Conservation (phyloP, 2,888 invertebrate genomes). For the Agonopterix heracliana region DNA sequence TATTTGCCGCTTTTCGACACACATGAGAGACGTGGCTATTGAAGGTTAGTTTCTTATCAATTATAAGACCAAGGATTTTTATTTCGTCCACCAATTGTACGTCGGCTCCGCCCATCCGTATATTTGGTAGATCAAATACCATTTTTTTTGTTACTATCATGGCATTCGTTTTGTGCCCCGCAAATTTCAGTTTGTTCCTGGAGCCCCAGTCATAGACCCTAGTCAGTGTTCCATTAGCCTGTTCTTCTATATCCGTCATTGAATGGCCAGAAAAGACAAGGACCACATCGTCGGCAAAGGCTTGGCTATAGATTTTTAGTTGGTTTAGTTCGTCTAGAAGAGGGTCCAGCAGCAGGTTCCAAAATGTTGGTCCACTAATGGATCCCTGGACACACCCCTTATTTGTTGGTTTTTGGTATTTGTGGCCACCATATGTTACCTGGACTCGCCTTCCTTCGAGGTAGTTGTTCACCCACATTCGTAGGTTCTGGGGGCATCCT, state of each 20-base stretch:
- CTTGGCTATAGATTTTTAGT: neutral
- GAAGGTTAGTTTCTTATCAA: no score
- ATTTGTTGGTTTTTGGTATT: neutral
- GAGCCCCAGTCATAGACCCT: neutral
- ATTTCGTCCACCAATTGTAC: neutral
- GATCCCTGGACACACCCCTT: slow-evolving; percentile 7
- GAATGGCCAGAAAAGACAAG: neutral
- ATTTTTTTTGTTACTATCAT: neutral
- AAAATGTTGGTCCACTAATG: slow-evolving; percentile 6
- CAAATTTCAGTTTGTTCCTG: neutral
- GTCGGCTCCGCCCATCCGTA: neutral
- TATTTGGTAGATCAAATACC: neutral
- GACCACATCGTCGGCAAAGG: no score
- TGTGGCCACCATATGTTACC: neutral
- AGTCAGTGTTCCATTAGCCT: neutral
- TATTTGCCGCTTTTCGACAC: no score
- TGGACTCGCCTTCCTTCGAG: neutral
- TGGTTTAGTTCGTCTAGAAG: slow-evolving; percentile 1
- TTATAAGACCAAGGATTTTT: neutral
- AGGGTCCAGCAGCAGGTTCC: slow-evolving; percentile 8
- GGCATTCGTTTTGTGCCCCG: neutral
- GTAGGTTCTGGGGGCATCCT: neutral
- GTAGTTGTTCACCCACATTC: neutral
- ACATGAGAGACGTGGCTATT: no score
- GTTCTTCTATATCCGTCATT: neutral